These are phyloP conservation scores for Napeogenes sylphis DNA, from an alignment of 2,888 invertebrate species.

Conservation along the genomic window DNA sequence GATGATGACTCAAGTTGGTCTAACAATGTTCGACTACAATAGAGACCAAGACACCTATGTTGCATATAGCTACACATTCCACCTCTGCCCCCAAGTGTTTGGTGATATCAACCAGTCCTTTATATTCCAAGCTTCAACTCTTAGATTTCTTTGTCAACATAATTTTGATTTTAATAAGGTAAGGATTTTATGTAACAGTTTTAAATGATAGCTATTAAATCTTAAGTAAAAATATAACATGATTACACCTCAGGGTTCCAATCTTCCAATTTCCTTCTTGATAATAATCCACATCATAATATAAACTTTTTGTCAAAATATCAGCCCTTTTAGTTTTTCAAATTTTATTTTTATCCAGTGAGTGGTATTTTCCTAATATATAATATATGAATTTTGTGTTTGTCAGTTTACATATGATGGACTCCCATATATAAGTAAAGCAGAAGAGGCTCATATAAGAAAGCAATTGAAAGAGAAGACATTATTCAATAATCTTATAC, in stretches of 20 bases:
- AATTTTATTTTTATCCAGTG: too few relatives aligned
- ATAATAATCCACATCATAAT: too few relatives aligned
- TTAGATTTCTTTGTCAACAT: slow-evolving; percentile 80
- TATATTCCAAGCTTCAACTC: slow-evolving; percentile 79
- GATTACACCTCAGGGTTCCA: too few relatives aligned
- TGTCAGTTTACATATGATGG: slow-evolving; percentile 82
- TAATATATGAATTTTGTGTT: slow-evolving; percentile 7
- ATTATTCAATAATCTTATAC: slow-evolving; percentile 42
- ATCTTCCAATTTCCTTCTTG: too few relatives aligned
- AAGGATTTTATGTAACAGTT: slow-evolving; percentile 27
- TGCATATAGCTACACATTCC: slow-evolving; percentile 82
- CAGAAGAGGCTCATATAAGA: slow-evolving; percentile 63
- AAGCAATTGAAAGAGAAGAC: slow-evolving; percentile 52
- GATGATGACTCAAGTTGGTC: slow-evolving; percentile 82
- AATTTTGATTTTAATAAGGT: slow-evolving; percentile 89
- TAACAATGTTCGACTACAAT: slow-evolving; percentile 80
- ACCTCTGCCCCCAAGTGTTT: slow-evolving; percentile 81
- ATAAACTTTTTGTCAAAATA: neutral
- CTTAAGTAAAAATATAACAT: neutral
- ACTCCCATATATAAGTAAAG: slow-evolving; percentile 80
- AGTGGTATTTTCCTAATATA: neutral
- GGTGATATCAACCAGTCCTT: slow-evolving; percentile 79
- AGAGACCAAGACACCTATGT: slow-evolving; percentile 77
- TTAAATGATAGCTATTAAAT: neutral
- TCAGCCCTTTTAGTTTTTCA: too few relatives aligned